Evolutionary conservation across 2,797 vertebrate genomes (phyloP).

Genomic region (Ctenopoma multispine): DNA sequence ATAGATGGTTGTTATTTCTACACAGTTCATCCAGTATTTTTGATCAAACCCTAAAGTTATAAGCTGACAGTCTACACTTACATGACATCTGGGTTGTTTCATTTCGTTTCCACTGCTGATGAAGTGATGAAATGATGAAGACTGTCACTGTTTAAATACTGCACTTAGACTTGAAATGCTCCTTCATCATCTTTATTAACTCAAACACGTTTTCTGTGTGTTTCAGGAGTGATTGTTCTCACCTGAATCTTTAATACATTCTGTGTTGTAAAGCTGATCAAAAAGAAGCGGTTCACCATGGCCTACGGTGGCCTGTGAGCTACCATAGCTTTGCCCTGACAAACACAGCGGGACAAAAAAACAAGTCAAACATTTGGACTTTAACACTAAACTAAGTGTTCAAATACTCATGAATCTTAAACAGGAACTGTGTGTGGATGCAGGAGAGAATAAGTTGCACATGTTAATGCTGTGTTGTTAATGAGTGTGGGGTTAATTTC

Average conservation of each 20-base stretch:
- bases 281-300: slow-evolving; percentile 97
- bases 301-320: slow-evolving; percentile 96
- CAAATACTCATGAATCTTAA: not conserved
- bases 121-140: not conserved
- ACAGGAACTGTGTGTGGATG: not conserved
- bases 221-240: slow-evolving; percentile 91
- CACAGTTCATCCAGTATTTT: too few relatives aligned
- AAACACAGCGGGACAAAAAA: slow-evolving; percentile 75
- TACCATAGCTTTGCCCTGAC: slow-evolving; percentile 95
- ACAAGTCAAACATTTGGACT: slow-evolving; percentile 67
- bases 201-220: not conserved
- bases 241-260: slow-evolving; percentile 97
- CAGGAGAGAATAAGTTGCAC: not conserved
- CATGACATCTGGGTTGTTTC: not conserved
- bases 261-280: slow-evolving; percentile 94
- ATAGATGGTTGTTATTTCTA: too few relatives aligned
- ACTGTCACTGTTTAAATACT: too few relatives aligned
- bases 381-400: not conserved
- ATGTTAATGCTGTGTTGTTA: too few relatives aligned
- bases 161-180: too few relatives aligned
- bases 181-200: not conserved
- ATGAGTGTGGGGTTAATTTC: too few relatives aligned
- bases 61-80: not conserved
- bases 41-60: too few relatives aligned
- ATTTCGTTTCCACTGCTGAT: not conserved